These are phyloP conservation scores for Pegoplata infirma DNA, from an alignment of 2,888 invertebrate genomes.

Conservation along the genomic window DNA sequence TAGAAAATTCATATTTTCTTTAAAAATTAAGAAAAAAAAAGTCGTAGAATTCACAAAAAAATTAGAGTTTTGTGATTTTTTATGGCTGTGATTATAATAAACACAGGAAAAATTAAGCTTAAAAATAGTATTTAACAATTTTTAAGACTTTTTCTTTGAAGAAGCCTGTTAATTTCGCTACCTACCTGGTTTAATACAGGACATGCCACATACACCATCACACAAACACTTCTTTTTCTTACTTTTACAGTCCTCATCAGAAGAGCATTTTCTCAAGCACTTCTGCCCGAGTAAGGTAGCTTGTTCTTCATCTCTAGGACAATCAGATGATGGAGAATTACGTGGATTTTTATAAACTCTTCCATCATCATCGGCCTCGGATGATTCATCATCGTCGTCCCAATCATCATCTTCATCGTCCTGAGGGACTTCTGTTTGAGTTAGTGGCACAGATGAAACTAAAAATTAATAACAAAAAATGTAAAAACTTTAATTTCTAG, in stretches of 20 bases:
- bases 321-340: constrained; percentile 91
- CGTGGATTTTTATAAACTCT: constrained; percentile 92
- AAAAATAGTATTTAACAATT: too few relatives aligned
- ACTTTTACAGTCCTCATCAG: constrained; percentile 97
- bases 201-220: constrained; percentile 97
- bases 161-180: too few relatives aligned
- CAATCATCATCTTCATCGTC: constrained; percentile 75
- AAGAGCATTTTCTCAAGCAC: constrained; percentile 94
- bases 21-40: too few relatives aligned
- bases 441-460: constrained; percentile 70
- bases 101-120: neutral
- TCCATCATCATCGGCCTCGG: constrained; percentile 87
- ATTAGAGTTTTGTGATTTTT: too few relatives aligned
- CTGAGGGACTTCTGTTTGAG: constrained; percentile 71
- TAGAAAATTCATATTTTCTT: too few relatives aligned
- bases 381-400: constrained; percentile 78
- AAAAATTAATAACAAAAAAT: constrained; percentile 5
- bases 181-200: constrained; percentile 96
- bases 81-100: too few relatives aligned
- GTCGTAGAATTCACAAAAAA: too few relatives aligned
- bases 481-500: too few relatives aligned
- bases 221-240: constrained; percentile 98
- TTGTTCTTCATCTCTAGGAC: constrained; percentile 91
- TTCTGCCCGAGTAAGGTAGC: constrained; percentile 90
- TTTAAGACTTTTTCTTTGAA: too few relatives aligned